These are phyloP conservation scores for Nibea albiflora DNA, from an alignment of 2,113 vertebrate genomes.

Conservation along the genomic window DNA sequence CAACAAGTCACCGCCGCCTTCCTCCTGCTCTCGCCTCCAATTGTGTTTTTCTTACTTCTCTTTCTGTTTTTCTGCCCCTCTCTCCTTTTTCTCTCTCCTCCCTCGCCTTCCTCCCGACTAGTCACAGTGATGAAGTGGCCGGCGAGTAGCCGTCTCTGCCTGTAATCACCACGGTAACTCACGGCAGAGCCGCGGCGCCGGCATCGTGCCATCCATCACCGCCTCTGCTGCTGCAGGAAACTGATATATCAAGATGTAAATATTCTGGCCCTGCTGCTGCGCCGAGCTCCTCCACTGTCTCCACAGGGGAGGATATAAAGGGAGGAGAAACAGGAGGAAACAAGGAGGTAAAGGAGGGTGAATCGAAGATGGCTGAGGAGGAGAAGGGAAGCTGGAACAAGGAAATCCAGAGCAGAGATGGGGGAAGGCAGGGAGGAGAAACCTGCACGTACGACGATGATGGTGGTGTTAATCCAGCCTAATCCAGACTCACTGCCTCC, in stretches of 20 bases:
- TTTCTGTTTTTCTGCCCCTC: slow-evolving; percentile 49
- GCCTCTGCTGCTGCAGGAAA: slow-evolving; percentile 63
- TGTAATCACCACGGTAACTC: slow-evolving; percentile 85
- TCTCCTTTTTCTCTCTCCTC: slow-evolving; percentile 55
- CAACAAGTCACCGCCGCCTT: slow-evolving; percentile 40
- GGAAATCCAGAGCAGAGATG: not conserved
- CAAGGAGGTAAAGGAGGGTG: not conserved
- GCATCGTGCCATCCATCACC: slow-evolving; percentile 78
- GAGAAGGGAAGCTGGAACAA: not conserved
- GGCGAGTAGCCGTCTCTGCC: slow-evolving; percentile 78
- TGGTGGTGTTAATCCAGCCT: slow-evolving; percentile 60
- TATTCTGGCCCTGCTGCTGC: slow-evolving; percentile 67
- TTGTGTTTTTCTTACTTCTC: slow-evolving; percentile 60
- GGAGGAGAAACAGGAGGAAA: not conserved
- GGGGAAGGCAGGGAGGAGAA: slow-evolving; percentile 24
- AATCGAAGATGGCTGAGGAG: not conserved
- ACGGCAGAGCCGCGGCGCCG: slow-evolving; percentile 62
- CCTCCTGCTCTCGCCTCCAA: slow-evolving; percentile 29
- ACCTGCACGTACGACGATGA: slow-evolving; percentile 22
- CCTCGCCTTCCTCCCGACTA: slow-evolving; percentile 60
- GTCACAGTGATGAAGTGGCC: slow-evolving; percentile 83
- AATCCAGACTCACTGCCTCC: slow-evolving; percentile 68
- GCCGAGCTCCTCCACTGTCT: slow-evolving; percentile 48
- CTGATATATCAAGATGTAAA: slow-evolving; percentile 82
- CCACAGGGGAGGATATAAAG: not conserved